Base-by-base conservation (phyloP, 2,888 invertebrate species). In the Gisinianus flammeolus region DNA sequence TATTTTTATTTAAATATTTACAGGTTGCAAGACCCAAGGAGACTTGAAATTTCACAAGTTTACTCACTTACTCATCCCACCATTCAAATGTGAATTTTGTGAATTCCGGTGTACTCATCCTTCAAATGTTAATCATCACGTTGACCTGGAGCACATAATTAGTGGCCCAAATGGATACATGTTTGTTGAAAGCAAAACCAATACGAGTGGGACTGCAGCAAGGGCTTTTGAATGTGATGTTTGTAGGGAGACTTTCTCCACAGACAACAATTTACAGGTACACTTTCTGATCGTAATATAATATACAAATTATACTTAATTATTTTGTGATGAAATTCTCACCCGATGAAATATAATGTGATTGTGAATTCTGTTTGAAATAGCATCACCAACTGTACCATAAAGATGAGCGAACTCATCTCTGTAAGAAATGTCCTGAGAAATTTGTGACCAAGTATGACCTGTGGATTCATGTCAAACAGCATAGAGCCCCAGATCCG, bases 391-490 rank as follows among this genome's bases (percentile, higher is more conserved):
- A 66, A 31, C 31, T 66, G 6, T 66, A 66, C 31, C 66, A 66
- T 26, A 66, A 30, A 16, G 66, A 26, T 28, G 31, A 30, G 19
- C 28, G 31, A 26, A 16, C 4, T 5, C 5, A 3, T 30, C 4
- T 6, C 31, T 72, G 72, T 28, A 72, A 58, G 33, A 72, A 72
- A 24, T 72, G 72, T 30, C 24, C 28, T 8, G 30, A 58, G 26
- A 30, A 28, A 16, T 72, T 72, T 31, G 28, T 54, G 6, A 31
- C 72, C 58, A 72, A 58, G 56, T 72, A 58, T 58, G 72, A 72
- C 24, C 31, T 31, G 0, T 54, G 24, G 58, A 26, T 28, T 12
- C 72, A 72, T 30, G n/a, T 0, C 8, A 58, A 31, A 24, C 58
- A 28, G 5, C 56, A 56, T 56, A 8, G 56, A 22, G 8, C 44